Evolutionary conservation across 1,140 invertebrate genomes (phyloP), one percentile per base, ranked within the genome.

Genomic region (Drosophila kohkoa): DNA sequence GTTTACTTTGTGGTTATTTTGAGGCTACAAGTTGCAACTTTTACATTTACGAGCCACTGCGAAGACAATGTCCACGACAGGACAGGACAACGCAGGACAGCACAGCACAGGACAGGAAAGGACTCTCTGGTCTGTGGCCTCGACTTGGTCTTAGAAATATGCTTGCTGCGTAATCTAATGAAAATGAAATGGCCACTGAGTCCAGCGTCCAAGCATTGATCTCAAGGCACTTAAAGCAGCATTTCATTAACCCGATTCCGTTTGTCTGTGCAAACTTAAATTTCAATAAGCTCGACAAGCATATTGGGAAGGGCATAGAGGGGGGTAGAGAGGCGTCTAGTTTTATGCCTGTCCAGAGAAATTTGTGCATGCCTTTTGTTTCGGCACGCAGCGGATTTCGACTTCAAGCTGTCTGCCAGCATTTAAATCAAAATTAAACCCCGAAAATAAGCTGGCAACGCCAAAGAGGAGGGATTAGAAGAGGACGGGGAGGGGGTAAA

Each of bases 1-100:
- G 85, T 88, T 88, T 88, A 88, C 85, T 89, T 88, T 89, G 85
- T 89, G 85, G 85, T 76, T 88, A 88, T 88, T 88, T 88, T 88
- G 85, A 83, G 85, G 85, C 86, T 89, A 81, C 85, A 81, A 88
- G 85, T 85, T 88, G 85, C 85, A 85, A 85, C 77, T 88, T 89
- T 88, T 81, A 73, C 80, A 89, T 81, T 86, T 73, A 78, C 78
- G 62, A 80, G 63, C 72, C 38, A 57, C 41, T 13, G 13, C 48
- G 41, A 59, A 43, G 63, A 67, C 55, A 32, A 16, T 64, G 59
- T 66, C 52, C 58, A 52, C 20, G 20, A 25, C 20, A 25, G 20
- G 20, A 25, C 0, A 16, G 16, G n/a, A n/a, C n/a, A 20, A 3
- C 20, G 2, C 20, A 20, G 20, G 20, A 20, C 20, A 20, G 1